phyloP scores from a whole-genome alignment of 2,797 vertebrate genomes.

The Scolopax bukidnonensis region DNA sequence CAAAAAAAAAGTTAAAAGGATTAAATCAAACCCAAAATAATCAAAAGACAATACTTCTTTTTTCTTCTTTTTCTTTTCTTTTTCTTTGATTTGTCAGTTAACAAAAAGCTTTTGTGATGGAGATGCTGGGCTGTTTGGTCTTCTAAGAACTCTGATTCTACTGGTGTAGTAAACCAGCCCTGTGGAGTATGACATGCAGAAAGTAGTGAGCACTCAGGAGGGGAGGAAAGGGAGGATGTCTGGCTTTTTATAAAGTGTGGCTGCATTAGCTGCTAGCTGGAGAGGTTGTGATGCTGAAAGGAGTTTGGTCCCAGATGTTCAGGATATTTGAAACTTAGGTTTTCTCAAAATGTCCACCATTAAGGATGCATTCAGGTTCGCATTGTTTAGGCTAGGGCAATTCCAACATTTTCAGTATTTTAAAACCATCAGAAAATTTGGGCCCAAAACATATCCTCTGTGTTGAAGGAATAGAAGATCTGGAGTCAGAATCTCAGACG shows the following conservation, averaged over 20 bases:
- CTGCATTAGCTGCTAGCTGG: background rate
- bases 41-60: background rate
- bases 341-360: background rate
- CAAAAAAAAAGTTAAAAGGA: background rate
- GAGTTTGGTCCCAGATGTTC: background rate
- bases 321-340: background rate
- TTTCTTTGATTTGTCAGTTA: background rate
- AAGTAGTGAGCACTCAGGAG: background rate
- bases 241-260: background rate
- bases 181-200: background rate
- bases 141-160: background rate
- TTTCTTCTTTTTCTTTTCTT: background rate
- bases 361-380: rapidly evolving
- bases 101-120: background rate
- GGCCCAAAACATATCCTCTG: too few relatives aligned
- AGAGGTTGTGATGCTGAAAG: background rate
- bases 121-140: background rate
- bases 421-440: background rate
- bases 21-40: background rate
- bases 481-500: background rate
- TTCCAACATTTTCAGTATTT: background rate
- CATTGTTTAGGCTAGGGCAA: background rate
- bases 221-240: background rate
- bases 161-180: background rate
- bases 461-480: background rate